Percentiles rank a stretch among this genome's conserved stretches.
Evolutionary conservation across 1,140 invertebrate species (phyloP).

Genomic region (Cecropterus lyciades): DNA sequence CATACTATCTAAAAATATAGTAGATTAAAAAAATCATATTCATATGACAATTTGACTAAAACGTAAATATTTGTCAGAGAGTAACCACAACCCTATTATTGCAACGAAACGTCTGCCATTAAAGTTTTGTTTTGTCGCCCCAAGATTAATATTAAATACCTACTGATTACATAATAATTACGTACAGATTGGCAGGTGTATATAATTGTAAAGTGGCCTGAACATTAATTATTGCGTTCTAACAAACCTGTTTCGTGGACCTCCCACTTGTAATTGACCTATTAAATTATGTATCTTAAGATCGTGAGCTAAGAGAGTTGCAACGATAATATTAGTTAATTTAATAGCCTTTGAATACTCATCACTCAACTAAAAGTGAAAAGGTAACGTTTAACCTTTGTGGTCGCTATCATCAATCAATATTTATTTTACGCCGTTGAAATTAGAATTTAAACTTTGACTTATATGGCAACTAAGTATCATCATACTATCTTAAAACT

Average conservation of each 20-base stretch:
- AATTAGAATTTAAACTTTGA: not conserved
- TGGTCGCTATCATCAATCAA: not conserved
- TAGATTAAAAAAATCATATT: too few species aligned
- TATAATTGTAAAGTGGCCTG: conserved; percentile 22
- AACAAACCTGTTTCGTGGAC: conserved; percentile 17
- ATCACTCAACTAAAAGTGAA: too few species aligned
- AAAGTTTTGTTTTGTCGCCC: not conserved
- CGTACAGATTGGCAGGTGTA: conserved; percentile 11
- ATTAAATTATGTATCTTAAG: conserved; percentile 10
- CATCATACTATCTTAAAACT: not conserved
- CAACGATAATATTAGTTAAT: not conserved
- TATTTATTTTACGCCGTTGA: too few species aligned
- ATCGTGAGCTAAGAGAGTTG: not conserved
- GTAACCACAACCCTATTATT: not conserved
- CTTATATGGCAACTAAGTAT: not conserved
- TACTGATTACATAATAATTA: conserved; percentile 13
- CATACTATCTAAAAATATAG: too few species aligned
- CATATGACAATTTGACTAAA: too few species aligned
- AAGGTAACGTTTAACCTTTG: too few species aligned
- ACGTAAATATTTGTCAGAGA: too few species aligned
- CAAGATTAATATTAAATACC: conserved; percentile 8
- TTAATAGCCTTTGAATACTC: too few species aligned
- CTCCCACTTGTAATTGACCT: conserved; percentile 25
- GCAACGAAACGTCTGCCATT: not conserved
- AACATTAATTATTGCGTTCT: conserved; percentile 23